phyloP scores from a whole-genome alignment of 2,888 invertebrate genomes.

The Erebia ligea region DNA sequence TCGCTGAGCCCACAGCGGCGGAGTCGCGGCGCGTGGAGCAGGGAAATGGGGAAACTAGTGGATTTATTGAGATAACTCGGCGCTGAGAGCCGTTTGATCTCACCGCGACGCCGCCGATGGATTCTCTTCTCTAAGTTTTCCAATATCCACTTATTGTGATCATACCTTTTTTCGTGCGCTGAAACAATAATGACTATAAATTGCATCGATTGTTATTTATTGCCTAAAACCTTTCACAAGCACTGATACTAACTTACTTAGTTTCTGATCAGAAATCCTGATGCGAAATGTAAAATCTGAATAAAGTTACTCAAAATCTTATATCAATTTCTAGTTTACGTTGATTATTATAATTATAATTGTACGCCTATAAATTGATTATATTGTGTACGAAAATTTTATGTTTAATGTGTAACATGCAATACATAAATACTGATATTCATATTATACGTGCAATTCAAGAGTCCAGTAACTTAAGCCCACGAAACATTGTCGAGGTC shows the following conservation, averaged over 20 bases:
- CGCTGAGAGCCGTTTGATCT: not conserved
- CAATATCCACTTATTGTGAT: slow-evolving; percentile 1
- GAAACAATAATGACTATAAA: not conserved
- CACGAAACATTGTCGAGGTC: not conserved
- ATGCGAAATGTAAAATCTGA: too few species aligned
- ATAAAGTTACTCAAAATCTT: too few species aligned
- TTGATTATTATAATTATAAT: too few species aligned
- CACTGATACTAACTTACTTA: too few species aligned
- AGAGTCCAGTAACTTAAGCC: not conserved
- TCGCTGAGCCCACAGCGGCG: not conserved
- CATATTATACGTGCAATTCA: too few species aligned
- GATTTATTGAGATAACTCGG: not conserved
- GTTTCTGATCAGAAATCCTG: too few species aligned
- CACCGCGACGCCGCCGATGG: not conserved
- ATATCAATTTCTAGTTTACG: too few species aligned
- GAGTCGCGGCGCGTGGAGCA: not conserved
- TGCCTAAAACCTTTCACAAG: not conserved
- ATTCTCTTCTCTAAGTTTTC: not conserved
- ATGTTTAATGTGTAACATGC: too few species aligned
- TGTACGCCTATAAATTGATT: too few species aligned
- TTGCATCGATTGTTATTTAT: not conserved
- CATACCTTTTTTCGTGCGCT: not conserved
- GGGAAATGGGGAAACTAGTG: not conserved
- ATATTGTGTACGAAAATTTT: too few species aligned
- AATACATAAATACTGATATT: too few species aligned